Percentiles rank a stretch among this genome's conserved stretches.
These are phyloP conservation scores for Hemichromis elongatus DNA, from an alignment of 2,113 vertebrate genomes.

Conservation along the genomic window DNA sequence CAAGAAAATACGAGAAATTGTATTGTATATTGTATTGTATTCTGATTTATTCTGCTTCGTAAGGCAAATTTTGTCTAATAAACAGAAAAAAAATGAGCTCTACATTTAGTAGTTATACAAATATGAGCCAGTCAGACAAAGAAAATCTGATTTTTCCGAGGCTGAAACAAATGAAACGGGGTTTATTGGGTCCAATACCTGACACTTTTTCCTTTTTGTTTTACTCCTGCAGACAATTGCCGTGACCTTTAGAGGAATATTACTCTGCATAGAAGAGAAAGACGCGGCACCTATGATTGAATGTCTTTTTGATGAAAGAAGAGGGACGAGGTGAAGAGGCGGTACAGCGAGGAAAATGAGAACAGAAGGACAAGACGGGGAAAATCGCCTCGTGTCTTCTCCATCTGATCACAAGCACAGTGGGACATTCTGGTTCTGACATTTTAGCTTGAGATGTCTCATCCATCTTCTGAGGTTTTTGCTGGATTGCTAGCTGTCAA, in stretches of 20 bases:
- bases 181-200: background rate
- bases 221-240: background rate
- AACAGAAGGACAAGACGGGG: background rate
- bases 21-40: too few relatives aligned
- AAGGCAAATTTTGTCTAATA: background rate
- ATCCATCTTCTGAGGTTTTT: background rate
- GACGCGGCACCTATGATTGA: background rate
- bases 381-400: background rate
- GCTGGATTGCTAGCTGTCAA: background rate
- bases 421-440: background rate
- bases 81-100: background rate
- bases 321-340: background rate
- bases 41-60: background rate
- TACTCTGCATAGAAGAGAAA: background rate
- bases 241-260: slow-evolving; percentile 20
- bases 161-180: background rate
- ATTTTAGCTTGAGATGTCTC: background rate
- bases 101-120: background rate
- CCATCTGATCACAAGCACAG: background rate
- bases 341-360: background rate
- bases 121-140: background rate
- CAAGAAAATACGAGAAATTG: background rate
- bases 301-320: background rate
- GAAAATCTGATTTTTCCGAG: background rate
- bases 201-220: background rate